phyloP scores from a whole-genome alignment of 2,113 vertebrate species.

The Myxocyprinus asiaticus region DNA sequence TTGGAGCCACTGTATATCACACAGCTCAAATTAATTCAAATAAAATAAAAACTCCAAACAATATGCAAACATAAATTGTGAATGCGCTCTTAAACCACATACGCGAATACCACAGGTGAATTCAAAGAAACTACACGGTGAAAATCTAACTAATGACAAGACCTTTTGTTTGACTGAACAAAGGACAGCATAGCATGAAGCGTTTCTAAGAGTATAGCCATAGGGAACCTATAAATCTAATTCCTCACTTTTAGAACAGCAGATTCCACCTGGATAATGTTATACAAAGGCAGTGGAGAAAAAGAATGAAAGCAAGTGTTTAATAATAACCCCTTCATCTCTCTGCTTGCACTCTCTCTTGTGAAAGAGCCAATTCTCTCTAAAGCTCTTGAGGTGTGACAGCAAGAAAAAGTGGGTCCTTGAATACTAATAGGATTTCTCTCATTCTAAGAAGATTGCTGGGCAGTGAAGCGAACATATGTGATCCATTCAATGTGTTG shows the following conservation, averaged over 20 bases:
- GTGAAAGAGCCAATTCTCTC: constrained; percentile 66
- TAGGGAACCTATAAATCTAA: constrained; percentile 8
- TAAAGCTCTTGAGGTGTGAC: constrained; percentile 66
- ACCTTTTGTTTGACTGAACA: too few species aligned
- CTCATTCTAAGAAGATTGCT: constrained; percentile 26
- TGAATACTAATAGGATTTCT: constrained; percentile 68
- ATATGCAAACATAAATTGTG: too few species aligned
- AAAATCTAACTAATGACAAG: too few species aligned
- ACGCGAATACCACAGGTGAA: too few species aligned
- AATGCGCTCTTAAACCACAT: too few species aligned
- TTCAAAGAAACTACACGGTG: too few species aligned
- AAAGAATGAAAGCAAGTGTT: constrained; percentile 21
- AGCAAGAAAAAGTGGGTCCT: constrained; percentile 52
- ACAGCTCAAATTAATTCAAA: too few species aligned
- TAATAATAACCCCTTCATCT: constrained; percentile 43
- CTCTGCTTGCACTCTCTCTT: constrained; percentile 50
- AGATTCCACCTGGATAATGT: constrained; percentile 9
- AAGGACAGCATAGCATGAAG: too few species aligned
- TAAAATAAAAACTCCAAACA: too few species aligned
- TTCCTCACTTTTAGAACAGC: constrained; percentile 29
- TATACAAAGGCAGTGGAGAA: constrained; percentile 23
- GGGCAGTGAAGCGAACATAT: constrained; percentile 40
- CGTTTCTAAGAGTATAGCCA: not conserved
- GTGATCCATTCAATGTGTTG: constrained; percentile 48
- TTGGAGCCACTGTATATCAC: too few species aligned